These are phyloP conservation scores for Leptoclinus maculatus DNA, from an alignment of 2,797 vertebrate genomes.

Conservation along the genomic window DNA sequence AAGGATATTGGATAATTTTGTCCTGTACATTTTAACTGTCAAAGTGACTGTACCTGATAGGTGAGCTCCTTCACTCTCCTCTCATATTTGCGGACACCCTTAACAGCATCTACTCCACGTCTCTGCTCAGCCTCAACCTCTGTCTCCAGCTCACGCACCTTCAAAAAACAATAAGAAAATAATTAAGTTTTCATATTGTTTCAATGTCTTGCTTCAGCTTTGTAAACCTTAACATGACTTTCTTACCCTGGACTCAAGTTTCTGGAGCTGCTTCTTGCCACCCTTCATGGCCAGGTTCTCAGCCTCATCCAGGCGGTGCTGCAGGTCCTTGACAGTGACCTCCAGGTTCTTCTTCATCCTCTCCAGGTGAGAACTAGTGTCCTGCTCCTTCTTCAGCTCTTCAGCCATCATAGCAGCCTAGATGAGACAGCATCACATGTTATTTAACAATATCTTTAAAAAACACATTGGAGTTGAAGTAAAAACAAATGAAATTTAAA, in stretches of 20 bases:
- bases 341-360: constrained; percentile 92
- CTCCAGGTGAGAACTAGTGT: constrained; percentile 92
- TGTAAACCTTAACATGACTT: neutral
- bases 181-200: neutral
- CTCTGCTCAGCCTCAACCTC: constrained; percentile 88
- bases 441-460: neutral
- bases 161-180: neutral
- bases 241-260: constrained; percentile 87
- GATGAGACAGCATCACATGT: neutral
- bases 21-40: neutral
- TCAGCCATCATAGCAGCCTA: constrained; percentile 93
- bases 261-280: constrained; percentile 93
- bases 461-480: rapidly evolving
- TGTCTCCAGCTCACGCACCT: constrained; percentile 85
- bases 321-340: constrained; percentile 90
- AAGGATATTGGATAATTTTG: neutral
- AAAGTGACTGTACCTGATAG: constrained; percentile 81
- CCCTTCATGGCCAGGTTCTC: constrained; percentile 94
- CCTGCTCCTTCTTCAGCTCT: constrained; percentile 93
- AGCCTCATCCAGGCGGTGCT: constrained; percentile 90
- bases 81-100: constrained; percentile 87
- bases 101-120: constrained; percentile 83
- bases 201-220: neutral
- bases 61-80: constrained; percentile 86
- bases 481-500: neutral